Evolutionary conservation across 2,113 vertebrate species (phyloP).

Genomic region (Chlorodrepanis virens): DNA sequence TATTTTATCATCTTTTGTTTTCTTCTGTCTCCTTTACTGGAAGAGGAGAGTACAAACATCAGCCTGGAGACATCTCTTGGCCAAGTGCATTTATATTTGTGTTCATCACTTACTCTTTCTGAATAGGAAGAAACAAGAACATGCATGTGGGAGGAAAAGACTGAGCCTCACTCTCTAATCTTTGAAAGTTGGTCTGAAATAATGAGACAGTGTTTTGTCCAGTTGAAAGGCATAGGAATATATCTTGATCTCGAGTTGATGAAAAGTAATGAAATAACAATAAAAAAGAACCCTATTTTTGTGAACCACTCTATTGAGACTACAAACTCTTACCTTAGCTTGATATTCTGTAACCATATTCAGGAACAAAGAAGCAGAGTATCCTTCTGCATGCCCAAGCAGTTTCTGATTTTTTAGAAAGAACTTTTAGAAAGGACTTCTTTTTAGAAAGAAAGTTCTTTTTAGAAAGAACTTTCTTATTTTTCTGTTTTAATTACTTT

Average conservation of each 20-base stretch:
- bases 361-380: not conserved
- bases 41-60: not conserved
- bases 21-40: not conserved
- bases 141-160: not conserved
- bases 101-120: not conserved
- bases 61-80: not conserved
- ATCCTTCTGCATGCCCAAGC: not conserved
- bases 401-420: not conserved
- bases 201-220: not conserved
- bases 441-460: too few relatives aligned
- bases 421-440: not conserved
- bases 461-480: not conserved
- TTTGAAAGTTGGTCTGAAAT: not conserved
- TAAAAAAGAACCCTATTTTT: not conserved
- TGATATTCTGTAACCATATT: not conserved
- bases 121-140: not conserved
- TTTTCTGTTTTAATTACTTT: not conserved
- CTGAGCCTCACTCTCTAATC: not conserved
- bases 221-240: not conserved
- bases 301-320: not conserved
- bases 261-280: not conserved
- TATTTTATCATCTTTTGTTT: not conserved
- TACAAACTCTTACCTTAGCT: not conserved
- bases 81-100: not conserved
- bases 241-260: not conserved